Conservation (phyloP, 1,140 invertebrate genomes). For the Neotoxoptera formosana region DNA sequence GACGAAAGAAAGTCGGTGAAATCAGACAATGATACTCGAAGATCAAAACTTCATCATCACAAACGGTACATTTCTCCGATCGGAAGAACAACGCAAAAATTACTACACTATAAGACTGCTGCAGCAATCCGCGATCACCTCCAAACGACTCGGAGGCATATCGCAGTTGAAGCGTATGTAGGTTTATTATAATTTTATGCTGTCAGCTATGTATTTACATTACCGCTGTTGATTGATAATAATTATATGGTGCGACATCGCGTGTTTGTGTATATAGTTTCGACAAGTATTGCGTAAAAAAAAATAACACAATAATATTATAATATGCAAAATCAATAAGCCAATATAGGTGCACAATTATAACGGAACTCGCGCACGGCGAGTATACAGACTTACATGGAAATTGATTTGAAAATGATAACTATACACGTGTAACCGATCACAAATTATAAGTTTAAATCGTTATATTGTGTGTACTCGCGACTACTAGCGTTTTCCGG, state of each 20-base stretch:
- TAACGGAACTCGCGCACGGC: neutral
- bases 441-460: neutral
- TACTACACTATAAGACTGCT: neutral
- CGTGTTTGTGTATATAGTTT: neutral
- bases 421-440: too few species aligned
- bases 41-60: neutral
- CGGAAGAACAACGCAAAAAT: neutral
- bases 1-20: neutral
- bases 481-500: neutral
- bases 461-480: neutral
- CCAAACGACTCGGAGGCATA: neutral
- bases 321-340: neutral
- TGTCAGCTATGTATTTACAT: neutral
- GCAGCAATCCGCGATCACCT: neutral
- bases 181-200: too few species aligned
- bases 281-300: neutral
- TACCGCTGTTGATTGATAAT: neutral
- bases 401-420: neutral
- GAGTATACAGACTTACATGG: too few species aligned
- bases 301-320: neutral
- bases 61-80: neutral
- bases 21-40: neutral
- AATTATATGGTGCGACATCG: neutral
- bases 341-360: neutral
- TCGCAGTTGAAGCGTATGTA: neutral